Conservation (phyloP, 2,888 invertebrate species). For the Mimumesa dahlbomi region DNA sequence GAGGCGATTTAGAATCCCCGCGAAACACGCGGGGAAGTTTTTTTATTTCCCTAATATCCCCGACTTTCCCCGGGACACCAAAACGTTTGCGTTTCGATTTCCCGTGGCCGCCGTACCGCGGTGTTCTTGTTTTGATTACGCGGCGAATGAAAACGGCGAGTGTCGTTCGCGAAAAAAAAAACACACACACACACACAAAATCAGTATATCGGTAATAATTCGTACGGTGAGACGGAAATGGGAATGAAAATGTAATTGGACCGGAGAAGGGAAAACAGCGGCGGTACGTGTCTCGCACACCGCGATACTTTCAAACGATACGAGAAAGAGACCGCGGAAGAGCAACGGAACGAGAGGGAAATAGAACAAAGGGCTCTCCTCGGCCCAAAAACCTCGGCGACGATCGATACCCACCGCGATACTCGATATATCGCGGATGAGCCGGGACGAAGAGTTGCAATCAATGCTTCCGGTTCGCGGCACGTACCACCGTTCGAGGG, state of each 20-base stretch:
- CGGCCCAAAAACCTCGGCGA: slow-evolving; percentile 42
- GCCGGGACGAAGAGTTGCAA: slow-evolving; percentile 42
- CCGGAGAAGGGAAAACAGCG: not conserved
- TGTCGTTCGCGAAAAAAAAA: too few species aligned
- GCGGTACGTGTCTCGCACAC: not conserved
- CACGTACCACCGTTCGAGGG: slow-evolving; percentile 14
- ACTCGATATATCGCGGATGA: slow-evolving; percentile 52
- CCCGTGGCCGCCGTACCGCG: too few species aligned
- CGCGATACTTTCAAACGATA: not conserved
- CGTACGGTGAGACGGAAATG: too few species aligned
- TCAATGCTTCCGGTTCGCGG: slow-evolving; percentile 43
- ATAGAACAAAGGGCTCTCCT: slow-evolving; percentile 42
- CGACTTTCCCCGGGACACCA: too few species aligned
- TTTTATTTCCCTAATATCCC: too few species aligned
- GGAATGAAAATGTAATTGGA: not conserved
- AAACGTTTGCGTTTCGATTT: too few species aligned
- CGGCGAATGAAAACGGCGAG: too few species aligned
- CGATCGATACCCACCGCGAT: slow-evolving; percentile 53
- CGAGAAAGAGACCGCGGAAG: slow-evolving; percentile 5
- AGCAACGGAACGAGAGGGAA: not conserved
- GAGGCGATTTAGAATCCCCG: too few species aligned
- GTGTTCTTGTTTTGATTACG: too few species aligned
- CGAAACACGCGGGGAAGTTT: too few species aligned
- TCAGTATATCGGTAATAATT: too few species aligned
- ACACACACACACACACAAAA: too few species aligned